Base-by-base conservation (phyloP, 2,888 invertebrate genomes). In the Oscheius onirici region DNA sequence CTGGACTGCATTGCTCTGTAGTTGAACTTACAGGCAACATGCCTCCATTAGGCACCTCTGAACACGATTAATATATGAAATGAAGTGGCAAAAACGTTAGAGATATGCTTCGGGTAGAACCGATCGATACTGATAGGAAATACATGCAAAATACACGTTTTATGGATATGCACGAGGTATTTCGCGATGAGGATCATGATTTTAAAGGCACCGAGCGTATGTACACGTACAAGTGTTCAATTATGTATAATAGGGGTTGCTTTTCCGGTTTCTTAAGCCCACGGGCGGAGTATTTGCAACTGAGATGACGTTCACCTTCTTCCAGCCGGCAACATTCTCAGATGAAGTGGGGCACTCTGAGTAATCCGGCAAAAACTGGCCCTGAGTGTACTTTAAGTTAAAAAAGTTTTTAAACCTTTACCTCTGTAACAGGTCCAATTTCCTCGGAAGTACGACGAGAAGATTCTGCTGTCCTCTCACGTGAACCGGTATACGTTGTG, bases 41-140 rank as follows among this genome's bases (percentile, higher is more conserved):
- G 63, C 63, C 63, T 63, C 63, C 63, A 63, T 63, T 63, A 49
- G 63, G 63, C 63, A 63, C 46, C 63, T 60, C 60, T 63, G 34
- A 24, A 63, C 20, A 24, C 11, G 28, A 49, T 5, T 49, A 11
- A 63, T 11, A 63, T 44, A 22, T 24, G 3, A 46, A 61, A 1
- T 40, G 11, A 8, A 41, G 11, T 3, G 3, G 17, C n/a, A 41
- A 17, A 60, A 11, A 60, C 5, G 24, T 43, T 22, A 26, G n/a
- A 63, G 49, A 13, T 49, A 63, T 22, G 17, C 3, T 6, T 20
- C 43, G 58, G 58, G 24, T 58, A 20, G 2, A 58, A n/a, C 58
- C 41, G 34, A 34, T 34, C 34, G 8, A 34, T 34, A 34, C 0
- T 3, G 34, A 8, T 34, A 34, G 34, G 5, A 34, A 34, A 6